Evolutionary conservation across 2,797 vertebrate species (phyloP).

Genomic region (Chloroceryle amazona): DNA sequence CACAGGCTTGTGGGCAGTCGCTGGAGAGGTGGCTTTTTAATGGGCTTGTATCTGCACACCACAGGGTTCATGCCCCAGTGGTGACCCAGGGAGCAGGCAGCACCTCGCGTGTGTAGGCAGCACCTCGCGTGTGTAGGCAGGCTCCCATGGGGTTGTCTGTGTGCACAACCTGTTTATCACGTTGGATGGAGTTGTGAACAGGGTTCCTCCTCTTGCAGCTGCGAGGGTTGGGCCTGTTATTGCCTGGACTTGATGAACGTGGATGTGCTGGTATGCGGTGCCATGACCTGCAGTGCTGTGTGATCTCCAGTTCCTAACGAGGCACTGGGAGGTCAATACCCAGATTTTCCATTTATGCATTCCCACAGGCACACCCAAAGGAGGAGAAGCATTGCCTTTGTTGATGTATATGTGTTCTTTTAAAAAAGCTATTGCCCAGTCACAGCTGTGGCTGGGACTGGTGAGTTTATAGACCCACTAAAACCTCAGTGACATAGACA

Average conservation of each 20-base stretch:
- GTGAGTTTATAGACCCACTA: neutral
- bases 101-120: accelerated
- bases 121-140: accelerated
- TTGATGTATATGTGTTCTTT: neutral
- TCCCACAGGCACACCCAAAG: neutral
- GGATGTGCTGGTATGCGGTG: accelerated
- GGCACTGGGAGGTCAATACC: accelerated
- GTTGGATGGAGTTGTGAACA: neutral
- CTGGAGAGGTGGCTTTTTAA: neutral
- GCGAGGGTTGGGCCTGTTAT: accelerated
- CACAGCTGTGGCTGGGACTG: neutral
- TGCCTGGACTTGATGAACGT: neutral
- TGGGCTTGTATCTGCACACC: neutral
- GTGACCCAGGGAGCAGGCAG: neutral
- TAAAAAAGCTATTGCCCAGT: neutral
- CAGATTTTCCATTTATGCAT: neutral
- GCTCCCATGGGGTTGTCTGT: neutral
- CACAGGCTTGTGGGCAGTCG: neutral
- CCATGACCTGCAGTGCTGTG: accelerated
- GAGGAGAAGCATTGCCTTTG: neutral
- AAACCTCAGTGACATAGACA: neutral
- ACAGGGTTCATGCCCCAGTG: accelerated
- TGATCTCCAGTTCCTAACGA: neutral
- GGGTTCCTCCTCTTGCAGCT: neutral
- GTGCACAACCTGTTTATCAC: accelerated